These are phyloP conservation scores for Tamandua tetradactyla DNA, from an alignment of 2,797 vertebrate species.

Conservation along the genomic window DNA sequence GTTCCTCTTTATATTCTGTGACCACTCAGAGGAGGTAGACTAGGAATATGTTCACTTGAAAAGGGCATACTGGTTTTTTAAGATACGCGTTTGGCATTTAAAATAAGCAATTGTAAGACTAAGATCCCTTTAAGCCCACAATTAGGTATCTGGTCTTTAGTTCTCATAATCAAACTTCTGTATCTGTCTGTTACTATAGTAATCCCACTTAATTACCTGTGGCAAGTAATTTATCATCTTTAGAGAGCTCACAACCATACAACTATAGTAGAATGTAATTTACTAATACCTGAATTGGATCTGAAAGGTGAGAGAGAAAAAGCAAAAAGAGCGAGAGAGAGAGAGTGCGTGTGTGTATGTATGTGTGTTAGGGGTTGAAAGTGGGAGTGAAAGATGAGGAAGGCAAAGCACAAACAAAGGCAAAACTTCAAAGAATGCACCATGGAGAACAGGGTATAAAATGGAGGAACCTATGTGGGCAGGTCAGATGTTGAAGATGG, in stretches of 20 bases:
- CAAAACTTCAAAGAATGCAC: constrained; percentile 42
- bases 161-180: constrained; percentile 23
- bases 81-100: constrained; percentile 16
- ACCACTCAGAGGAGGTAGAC: neutral
- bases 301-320: neutral
- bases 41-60: constrained; percentile 18
- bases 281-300: constrained; percentile 22
- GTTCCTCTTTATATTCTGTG: neutral
- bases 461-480: neutral
- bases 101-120: constrained; percentile 13
- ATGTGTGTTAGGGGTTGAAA: neutral
- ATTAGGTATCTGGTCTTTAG: neutral
- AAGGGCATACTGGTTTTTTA: neutral
- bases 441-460: neutral
- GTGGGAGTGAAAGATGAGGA: neutral
- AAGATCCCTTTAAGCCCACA: neutral
- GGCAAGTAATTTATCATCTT: constrained; percentile 12
- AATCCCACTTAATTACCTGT: constrained; percentile 41
- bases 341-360: too few species aligned
- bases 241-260: constrained; percentile 32
- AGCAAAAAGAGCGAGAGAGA: neutral
- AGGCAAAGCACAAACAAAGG: constrained; percentile 50
- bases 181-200: constrained; percentile 12
- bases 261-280: constrained; percentile 19
- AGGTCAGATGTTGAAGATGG: neutral